phyloP scores from a whole-genome alignment of 1,140 invertebrate genomes.

The Mycetomoellerius zeteki region DNA sequence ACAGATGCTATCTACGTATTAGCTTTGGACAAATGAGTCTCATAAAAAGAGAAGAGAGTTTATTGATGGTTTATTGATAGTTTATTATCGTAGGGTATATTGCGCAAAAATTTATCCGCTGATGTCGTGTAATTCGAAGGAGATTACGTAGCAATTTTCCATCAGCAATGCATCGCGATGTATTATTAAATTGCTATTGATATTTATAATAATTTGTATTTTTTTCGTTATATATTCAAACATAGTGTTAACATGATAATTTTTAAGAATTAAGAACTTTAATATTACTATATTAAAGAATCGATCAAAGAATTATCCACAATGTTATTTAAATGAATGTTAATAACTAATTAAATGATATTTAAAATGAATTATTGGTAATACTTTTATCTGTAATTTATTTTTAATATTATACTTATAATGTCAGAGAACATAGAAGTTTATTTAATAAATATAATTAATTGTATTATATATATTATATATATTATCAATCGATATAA shows the following conservation, averaged over 20 bases:
- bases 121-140: neutral
- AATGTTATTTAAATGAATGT: neutral
- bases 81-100: slow-evolving; percentile 19
- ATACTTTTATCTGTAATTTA: neutral
- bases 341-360: neutral
- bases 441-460: neutral
- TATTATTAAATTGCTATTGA: neutral
- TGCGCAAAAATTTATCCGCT: slow-evolving; percentile 24
- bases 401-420: neutral
- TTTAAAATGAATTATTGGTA: neutral
- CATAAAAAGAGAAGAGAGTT: slow-evolving; percentile 1
- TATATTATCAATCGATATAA: neutral
- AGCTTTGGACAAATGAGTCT: slow-evolving; percentile 26
- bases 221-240: neutral
- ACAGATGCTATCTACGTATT: slow-evolving; percentile 2
- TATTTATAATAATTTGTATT: slow-evolving; percentile 16
- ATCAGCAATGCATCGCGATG: neutral
- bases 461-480: too few relatives aligned
- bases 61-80: slow-evolving; percentile 29
- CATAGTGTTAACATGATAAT: neutral
- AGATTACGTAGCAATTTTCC: slow-evolving; percentile 20
- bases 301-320: neutral
- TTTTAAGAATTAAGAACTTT: neutral
- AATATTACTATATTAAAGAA: neutral
- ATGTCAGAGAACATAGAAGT: neutral